A percentile compares a stretch with the other conserved stretches of the same genome.
phyloP scores from a whole-genome alignment of 2,113 vertebrate species.

The Gadus macrocephalus region DNA sequence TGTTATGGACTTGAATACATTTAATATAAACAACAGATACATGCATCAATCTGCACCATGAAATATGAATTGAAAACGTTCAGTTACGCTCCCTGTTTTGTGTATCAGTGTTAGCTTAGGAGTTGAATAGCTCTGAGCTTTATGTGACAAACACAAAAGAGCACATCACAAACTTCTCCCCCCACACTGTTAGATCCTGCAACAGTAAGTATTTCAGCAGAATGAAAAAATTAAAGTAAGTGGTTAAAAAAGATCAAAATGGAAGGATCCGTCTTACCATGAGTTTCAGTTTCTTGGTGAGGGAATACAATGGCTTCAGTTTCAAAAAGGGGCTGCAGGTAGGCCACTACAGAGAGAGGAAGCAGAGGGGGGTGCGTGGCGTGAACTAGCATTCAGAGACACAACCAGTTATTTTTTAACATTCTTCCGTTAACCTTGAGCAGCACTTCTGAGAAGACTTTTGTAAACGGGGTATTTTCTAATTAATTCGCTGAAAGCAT shows the following conservation, averaged over 20 bases:
- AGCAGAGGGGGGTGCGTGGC: conserved; percentile 64
- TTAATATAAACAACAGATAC: conserved; percentile 47
- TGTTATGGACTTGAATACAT: conserved; percentile 56
- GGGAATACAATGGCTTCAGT: conserved; percentile 74
- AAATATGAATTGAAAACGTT: conserved; percentile 11
- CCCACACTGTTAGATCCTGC: conserved; percentile 28
- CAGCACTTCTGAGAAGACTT: too few relatives aligned
- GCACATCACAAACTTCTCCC: conserved; percentile 12
- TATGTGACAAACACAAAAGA: conserved; percentile 1
- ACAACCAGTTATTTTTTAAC: conserved; percentile 53
- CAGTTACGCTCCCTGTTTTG: too few relatives aligned
- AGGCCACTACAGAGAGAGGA: conserved; percentile 74
- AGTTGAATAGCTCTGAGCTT: conserved; percentile 34
- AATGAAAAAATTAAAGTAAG: conserved; percentile 40
- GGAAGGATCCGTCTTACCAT: conserved; percentile 68
- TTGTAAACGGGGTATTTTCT: too few relatives aligned
- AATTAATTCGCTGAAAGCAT: too few relatives aligned
- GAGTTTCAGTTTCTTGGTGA: conserved; percentile 71
- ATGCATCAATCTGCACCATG: conserved; percentile 52
- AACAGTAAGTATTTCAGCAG: conserved; percentile 3
- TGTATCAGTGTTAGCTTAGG: conserved; percentile 26
- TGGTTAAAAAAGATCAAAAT: conserved; percentile 61
- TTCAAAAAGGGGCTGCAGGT: conserved; percentile 74
- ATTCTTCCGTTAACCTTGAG: neutral
- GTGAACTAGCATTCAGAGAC: conserved; percentile 61